Conservation (phyloP, 2,888 invertebrate genomes). For the Euspilapteryx auroguttella region DNA sequence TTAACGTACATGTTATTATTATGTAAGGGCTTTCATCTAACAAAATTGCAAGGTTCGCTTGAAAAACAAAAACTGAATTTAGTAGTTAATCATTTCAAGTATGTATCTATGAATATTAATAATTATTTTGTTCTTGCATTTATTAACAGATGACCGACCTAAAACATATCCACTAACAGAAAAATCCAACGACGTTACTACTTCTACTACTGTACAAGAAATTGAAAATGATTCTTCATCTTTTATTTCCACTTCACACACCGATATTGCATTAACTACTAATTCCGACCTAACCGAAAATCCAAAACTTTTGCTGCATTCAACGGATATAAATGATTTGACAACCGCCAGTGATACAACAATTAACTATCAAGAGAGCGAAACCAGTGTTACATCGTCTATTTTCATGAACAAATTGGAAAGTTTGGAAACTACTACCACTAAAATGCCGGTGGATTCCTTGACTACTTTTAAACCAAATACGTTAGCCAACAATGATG, state of each 20-base stretch:
- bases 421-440: no score
- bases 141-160: constrained; percentile 56
- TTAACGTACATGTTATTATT: no score
- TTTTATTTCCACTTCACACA: constrained; percentile 5
- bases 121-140: constrained; percentile 34
- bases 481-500: no score
- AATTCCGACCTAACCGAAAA: no score
- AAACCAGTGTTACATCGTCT: constrained; percentile 8
- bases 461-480: no score
- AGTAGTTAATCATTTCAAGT: no score
- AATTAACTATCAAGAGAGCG: constrained; percentile 9
- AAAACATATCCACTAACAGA: constrained; percentile 52
- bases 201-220: constrained; percentile 18
- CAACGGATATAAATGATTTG: no score
- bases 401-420: constrained; percentile 4
- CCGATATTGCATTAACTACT: constrained; percentile 11
- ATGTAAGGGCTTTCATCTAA: no score
- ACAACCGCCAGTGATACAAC: constrained; percentile 12
- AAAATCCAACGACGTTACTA: constrained; percentile 28
- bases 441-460: no score
- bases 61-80: no score
- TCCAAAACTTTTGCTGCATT: no score
- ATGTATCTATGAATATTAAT: constrained; percentile 13
- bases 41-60: no score
- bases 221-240: constrained; percentile 14